Conservation (phyloP, 2,797 vertebrate species). For the Bradypodion ventrale region DNA sequence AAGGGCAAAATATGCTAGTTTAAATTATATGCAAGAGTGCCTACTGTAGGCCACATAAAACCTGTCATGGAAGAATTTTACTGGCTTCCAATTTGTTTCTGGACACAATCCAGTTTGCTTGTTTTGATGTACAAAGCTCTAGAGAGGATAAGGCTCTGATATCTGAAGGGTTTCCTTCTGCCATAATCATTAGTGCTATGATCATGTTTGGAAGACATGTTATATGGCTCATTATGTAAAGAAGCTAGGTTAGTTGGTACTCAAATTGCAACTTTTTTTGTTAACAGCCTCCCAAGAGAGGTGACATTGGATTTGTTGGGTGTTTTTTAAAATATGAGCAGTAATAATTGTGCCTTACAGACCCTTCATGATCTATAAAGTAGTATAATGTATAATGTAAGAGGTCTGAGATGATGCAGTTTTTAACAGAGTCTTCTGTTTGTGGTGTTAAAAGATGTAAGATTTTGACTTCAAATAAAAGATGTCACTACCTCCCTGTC, state of each 20-base stretch:
- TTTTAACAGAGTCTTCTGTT: constrained; percentile 38
- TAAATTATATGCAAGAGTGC: background rate
- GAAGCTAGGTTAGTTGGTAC: background rate
- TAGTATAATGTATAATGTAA: constrained; percentile 12
- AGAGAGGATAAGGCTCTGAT: no score
- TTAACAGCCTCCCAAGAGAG: background rate
- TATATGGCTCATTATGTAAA: background rate
- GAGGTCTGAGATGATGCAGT: constrained; percentile 46
- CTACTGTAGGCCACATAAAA: background rate
- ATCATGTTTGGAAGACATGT: background rate
- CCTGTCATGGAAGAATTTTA: background rate
- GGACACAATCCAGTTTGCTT: background rate
- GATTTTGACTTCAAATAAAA: constrained; percentile 33
- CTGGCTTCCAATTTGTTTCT: background rate
- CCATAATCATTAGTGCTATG: background rate
- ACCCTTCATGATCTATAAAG: background rate
- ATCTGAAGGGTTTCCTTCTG: background rate
- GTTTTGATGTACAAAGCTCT: background rate
- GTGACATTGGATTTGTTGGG: background rate
- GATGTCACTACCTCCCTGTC: constrained; percentile 6
- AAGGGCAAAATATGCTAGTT: no score
- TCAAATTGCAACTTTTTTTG: background rate
- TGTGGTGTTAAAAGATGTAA: constrained; percentile 45
- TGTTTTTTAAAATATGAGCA: background rate
- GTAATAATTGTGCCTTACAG: background rate